phyloP scores from a whole-genome alignment of 2,113 vertebrate species.

The Phrynosoma platyrhinos region DNA sequence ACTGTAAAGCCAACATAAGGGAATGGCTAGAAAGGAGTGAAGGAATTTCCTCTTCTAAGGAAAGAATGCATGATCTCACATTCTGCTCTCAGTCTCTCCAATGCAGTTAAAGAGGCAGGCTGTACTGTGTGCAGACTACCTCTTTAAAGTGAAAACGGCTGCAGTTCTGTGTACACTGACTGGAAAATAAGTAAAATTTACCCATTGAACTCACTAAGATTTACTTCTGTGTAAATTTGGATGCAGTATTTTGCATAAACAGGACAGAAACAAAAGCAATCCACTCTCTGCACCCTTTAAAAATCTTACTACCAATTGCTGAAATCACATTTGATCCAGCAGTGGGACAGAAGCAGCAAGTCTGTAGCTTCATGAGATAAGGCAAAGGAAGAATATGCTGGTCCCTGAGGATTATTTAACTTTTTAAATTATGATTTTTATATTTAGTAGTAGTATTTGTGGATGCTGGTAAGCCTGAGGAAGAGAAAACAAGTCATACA shows the following conservation, averaged over 20 bases:
- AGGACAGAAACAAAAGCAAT: conserved; percentile 39
- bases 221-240: not conserved
- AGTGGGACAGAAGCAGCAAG: conserved; percentile 45
- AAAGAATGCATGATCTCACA: not conserved
- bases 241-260: not conserved
- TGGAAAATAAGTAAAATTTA: not conserved
- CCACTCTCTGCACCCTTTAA: conserved; percentile 31
- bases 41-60: not conserved
- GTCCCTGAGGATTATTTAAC: conserved; percentile 83
- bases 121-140: not conserved
- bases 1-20: not conserved
- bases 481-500: conserved; percentile 67
- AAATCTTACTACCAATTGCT: conserved; percentile 3
- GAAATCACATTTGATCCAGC: conserved; percentile 44
- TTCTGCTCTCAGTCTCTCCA: not conserved
- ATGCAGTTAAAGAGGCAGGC: not conserved
- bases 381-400: conserved; percentile 83
- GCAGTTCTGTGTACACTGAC: not conserved
- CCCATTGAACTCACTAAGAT: not conserved
- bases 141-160: not conserved
- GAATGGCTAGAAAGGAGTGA: not conserved
- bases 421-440: conserved; percentile 20
- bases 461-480: conserved; percentile 66
- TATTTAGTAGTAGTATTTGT: not conserved
- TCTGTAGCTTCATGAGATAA: conserved; percentile 71